Evolutionary conservation across 2,888 invertebrate genomes (phyloP).

Genomic region (Dexiosoma caninum): DNA sequence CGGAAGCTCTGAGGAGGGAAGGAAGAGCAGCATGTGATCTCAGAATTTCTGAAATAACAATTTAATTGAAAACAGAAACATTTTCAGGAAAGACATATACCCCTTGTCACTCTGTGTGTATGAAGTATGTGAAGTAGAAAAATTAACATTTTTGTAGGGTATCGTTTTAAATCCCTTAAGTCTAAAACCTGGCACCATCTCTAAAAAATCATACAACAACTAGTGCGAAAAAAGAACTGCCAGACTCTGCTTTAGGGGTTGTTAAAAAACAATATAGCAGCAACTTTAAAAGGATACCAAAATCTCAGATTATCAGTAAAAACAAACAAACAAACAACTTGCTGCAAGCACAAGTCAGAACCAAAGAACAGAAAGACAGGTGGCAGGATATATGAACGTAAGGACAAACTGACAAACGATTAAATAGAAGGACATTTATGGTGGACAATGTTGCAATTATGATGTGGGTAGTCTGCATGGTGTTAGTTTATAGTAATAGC

Average conservation of each 20-base stretch:
- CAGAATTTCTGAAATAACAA: neutral
- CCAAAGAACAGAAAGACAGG: slow-evolving; percentile 15
- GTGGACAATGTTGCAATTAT: slow-evolving; percentile 17
- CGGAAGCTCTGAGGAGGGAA: no score
- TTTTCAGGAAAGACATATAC: no score
- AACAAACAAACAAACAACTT: slow-evolving; percentile 59
- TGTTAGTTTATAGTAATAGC: neutral
- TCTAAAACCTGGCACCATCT: no score
- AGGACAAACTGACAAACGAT: slow-evolving; percentile 13
- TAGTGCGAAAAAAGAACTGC: neutral
- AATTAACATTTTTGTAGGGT: no score
- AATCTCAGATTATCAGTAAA: slow-evolving; percentile 73
- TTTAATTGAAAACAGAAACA: neutral
- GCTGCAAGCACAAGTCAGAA: slow-evolving; percentile 42
- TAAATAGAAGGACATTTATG: slow-evolving; percentile 27
- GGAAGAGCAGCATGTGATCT: neutral
- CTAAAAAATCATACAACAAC: neutral
- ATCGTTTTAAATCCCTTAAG: neutral
- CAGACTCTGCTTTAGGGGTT: slow-evolving; percentile 12
- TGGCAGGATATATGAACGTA: neutral
- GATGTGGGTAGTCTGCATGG: neutral
- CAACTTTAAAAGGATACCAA: slow-evolving; percentile 68
- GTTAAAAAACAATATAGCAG: slow-evolving; percentile 40
- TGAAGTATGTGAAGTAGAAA: no score
- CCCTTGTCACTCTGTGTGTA: no score